Conservation (phyloP, 2,888 invertebrate species). For the Caenorhabditis angaria region DNA sequence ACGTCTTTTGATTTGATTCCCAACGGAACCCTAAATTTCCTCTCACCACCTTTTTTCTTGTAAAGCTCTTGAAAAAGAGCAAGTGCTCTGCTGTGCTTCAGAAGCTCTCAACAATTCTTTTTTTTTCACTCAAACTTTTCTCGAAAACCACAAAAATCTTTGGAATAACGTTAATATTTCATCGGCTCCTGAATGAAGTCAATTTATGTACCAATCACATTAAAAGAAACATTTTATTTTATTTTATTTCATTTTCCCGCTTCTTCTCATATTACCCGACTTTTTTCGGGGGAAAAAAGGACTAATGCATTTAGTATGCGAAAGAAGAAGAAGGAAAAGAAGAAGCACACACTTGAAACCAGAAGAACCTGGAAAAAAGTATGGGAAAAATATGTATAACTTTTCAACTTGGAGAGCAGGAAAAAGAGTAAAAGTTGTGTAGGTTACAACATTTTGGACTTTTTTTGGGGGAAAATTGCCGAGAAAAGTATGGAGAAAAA, state of each 20-base stretch:
- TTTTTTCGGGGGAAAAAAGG: background rate
- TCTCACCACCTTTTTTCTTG: background rate
- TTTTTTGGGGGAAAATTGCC: too few species aligned
- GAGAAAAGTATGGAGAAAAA: too few species aligned
- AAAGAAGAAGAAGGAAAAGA: background rate
- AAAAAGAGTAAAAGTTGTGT: too few species aligned
- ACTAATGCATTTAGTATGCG: conserved; percentile 4
- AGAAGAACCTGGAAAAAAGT: background rate
- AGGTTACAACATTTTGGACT: too few species aligned
- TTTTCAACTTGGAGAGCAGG: too few species aligned
- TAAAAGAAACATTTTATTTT: background rate
- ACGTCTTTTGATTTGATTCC: background rate
- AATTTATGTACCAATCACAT: background rate
- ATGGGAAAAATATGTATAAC: conserved; percentile 2
- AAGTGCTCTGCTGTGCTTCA: too few species aligned
- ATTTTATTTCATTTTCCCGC: background rate
- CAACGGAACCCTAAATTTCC: background rate
- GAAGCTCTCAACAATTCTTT: too few species aligned
- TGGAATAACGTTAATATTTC: too few species aligned
- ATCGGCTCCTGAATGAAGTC: background rate
- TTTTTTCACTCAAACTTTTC: too few species aligned
- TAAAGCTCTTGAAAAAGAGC: too few species aligned
- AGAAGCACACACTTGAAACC: background rate
- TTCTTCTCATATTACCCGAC: conserved; percentile 4
- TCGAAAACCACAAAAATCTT: too few species aligned